Conservation (phyloP, 2,113 vertebrate species). For the Mandrillus leucophaeus region DNA sequence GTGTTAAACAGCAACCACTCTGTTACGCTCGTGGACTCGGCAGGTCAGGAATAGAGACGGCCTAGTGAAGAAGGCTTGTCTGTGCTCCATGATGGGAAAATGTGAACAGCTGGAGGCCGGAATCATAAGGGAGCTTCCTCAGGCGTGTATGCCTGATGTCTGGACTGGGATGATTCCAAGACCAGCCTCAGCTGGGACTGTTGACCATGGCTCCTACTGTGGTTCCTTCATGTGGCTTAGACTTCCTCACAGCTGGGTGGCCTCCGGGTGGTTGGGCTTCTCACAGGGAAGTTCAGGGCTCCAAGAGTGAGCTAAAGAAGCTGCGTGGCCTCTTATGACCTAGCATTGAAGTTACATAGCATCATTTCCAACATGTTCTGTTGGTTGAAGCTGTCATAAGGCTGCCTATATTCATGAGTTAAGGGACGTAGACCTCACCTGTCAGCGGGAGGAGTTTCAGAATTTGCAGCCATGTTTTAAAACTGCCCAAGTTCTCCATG, state of each 20-base stretch:
- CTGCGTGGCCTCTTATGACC: neutral
- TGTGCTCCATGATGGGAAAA: neutral
- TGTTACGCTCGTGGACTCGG: neutral
- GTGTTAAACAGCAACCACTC: neutral
- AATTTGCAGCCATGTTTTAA: neutral
- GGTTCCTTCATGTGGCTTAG: neutral
- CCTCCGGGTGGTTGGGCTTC: neutral
- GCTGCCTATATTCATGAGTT: neutral
- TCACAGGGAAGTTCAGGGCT: too few species aligned
- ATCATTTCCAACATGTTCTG: neutral
- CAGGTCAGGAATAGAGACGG: neutral
- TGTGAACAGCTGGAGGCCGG: neutral
- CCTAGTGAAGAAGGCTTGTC: neutral
- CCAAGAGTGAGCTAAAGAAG: neutral
- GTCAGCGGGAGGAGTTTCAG: neutral
- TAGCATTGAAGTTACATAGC: neutral
- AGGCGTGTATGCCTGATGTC: neutral
- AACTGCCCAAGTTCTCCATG: neutral
- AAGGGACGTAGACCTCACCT: neutral
- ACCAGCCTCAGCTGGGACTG: neutral
- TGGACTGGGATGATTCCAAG: neutral
- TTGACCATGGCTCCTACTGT: neutral
- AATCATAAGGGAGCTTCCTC: neutral
- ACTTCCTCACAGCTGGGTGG: neutral
- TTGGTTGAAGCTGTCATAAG: neutral